These are phyloP conservation scores for Entelurus aequoreus DNA, from an alignment of 2,113 vertebrate species.

Conservation along the genomic window DNA sequence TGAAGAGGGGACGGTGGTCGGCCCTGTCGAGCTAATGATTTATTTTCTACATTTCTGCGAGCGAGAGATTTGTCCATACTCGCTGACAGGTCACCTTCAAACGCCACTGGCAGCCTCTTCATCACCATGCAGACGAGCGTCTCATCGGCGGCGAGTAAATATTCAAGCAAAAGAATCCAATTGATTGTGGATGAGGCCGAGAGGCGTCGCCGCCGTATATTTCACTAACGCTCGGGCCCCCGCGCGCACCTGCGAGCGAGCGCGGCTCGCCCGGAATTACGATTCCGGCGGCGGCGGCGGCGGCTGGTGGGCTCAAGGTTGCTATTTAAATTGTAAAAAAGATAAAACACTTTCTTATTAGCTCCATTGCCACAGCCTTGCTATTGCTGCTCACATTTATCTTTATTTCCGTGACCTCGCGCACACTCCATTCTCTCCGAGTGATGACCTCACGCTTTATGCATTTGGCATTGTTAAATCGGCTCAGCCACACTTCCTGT, in stretches of 20 bases:
- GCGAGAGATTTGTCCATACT: slow-evolving; percentile 99
- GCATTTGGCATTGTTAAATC: slow-evolving; percentile 73
- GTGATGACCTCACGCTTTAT: slow-evolving; percentile 75
- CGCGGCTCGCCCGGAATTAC: slow-evolving; percentile 71
- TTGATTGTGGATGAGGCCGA: slow-evolving; percentile 96
- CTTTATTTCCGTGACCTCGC: slow-evolving; percentile 79
- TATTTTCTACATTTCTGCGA: slow-evolving; percentile 99
- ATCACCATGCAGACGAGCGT: slow-evolving; percentile 99
- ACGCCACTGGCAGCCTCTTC: slow-evolving; percentile 99
- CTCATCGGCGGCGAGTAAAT: slow-evolving; percentile 99
- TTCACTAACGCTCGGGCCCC: slow-evolving; percentile 88
- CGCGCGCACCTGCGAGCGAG: slow-evolving; percentile 45
- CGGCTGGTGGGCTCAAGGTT: slow-evolving; percentile 84
- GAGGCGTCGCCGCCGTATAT: slow-evolving; percentile 89
- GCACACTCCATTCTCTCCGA: slow-evolving; percentile 62
- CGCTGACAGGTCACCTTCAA: slow-evolving; percentile 99
- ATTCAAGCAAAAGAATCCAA: slow-evolving; percentile 99
- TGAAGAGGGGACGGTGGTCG: slow-evolving; percentile 71
- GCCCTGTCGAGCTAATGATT: slow-evolving; percentile 99
- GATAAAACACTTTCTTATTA: slow-evolving; percentile 89
- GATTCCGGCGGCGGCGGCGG: slow-evolving; percentile 76
- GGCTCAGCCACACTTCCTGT: slow-evolving; percentile 69
- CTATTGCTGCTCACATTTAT: slow-evolving; percentile 77
- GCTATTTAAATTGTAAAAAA: slow-evolving; percentile 82
- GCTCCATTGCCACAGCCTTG: slow-evolving; percentile 76